Evolutionary conservation across 2,888 invertebrate genomes (phyloP).

Genomic region (Cerastis rubricosa): DNA sequence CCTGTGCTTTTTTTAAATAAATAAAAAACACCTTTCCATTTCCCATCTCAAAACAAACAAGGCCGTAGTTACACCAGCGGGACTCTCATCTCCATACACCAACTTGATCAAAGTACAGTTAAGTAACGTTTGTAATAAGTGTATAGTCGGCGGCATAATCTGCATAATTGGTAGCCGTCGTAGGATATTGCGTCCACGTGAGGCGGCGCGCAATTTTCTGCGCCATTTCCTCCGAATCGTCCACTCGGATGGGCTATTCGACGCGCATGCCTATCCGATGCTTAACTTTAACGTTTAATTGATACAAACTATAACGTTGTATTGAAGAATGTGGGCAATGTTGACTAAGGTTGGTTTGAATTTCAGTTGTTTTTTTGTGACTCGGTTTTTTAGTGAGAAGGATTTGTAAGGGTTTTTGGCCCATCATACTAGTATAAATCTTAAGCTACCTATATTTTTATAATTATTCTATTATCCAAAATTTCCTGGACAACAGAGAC

Average conservation of each 20-base stretch:
- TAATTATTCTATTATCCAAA: background rate
- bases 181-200: slow-evolving; percentile 90
- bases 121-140: slow-evolving; percentile 79
- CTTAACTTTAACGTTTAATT: slow-evolving; percentile 80
- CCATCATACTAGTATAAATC: background rate
- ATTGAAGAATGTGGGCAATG: slow-evolving; percentile 17
- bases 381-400: background rate
- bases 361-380: background rate
- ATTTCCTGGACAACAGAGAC: background rate
- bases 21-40: background rate
- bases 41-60: slow-evolving; percentile 23
- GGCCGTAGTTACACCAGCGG: slow-evolving; percentile 15
- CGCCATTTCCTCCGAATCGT: slow-evolving; percentile 89
- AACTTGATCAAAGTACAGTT: slow-evolving; percentile 65
- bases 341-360: background rate
- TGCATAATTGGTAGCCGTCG: slow-evolving; percentile 89
- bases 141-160: slow-evolving; percentile 85
- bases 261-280: slow-evolving; percentile 75
- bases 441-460: background rate
- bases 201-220: slow-evolving; percentile 89
- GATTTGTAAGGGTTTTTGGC: background rate
- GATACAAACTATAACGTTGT: slow-evolving; percentile 72
- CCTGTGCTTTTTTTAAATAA: background rate
- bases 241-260: slow-evolving; percentile 80
- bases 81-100: slow-evolving; percentile 30